Evolutionary conservation across 1,140 invertebrate genomes (phyloP), one percentile per base, ranked within the genome.

Genomic region (Macrobrachium rosenbergii): DNA sequence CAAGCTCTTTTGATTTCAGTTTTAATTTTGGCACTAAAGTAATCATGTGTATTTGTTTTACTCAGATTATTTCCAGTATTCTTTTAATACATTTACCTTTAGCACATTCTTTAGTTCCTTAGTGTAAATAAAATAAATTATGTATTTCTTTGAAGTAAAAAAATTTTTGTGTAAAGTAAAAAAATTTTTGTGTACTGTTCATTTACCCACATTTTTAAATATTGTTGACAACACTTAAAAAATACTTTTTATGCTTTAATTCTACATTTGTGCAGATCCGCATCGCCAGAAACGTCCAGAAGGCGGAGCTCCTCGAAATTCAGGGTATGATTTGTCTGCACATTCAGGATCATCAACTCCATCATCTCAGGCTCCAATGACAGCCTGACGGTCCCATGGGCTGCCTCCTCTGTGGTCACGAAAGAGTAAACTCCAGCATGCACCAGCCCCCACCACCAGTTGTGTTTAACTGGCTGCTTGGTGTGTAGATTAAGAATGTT

Each of bases 291-390:
- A 84, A 19, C 88, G 85, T 59, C 78, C 87, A 63, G 64, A 85
- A 21, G 81, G 73, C 2, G 63, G 78, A 63, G 86, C 63, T 16
- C 90, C 90, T 17, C 87, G 91, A 21, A 87, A 91, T 83, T 91
- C 90, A 60, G 91, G 91, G 7, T 91, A 90, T 85, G 90, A 91
- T 77, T 78, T 91, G 63, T 91, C 91, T 28, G 90, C 90, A 16
- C 89, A 90, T 79, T 90, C 89, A 64, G 90, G 91, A 12, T 88
- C 89, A 45, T 90, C 91, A 19, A 91, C 91, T 62, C 90, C 91
- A 16, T 91, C 87, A 81, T 91, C 91, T 14, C 91, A 91, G 85
- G 89, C 90, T 63, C 90, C 91, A 45, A 91, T 91, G 89, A 90
- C 91, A 72, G 89, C 90, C 82, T 91, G 88, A 91, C 88, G 84